phyloP scores from a whole-genome alignment of 2,113 vertebrate species.

The Oncorhynchus tshawytscha region DNA sequence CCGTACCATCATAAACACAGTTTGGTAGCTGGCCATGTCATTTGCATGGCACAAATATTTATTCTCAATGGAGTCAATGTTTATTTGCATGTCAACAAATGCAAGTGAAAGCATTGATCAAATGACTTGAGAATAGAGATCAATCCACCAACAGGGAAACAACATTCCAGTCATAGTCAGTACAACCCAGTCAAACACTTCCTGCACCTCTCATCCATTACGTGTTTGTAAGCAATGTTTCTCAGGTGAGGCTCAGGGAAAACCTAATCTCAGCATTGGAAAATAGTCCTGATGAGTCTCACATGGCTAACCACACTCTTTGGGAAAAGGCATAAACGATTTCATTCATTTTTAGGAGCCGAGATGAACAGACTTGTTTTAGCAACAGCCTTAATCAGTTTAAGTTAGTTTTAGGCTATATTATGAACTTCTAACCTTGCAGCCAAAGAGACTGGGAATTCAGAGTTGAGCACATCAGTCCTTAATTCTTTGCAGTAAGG shows the following conservation, averaged over 20 bases:
- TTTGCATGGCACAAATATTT: neutral
- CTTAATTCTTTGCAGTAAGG: too few relatives aligned
- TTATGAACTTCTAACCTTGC: too few relatives aligned
- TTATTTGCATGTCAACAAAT: neutral
- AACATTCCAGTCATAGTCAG: too few relatives aligned
- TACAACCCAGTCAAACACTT: neutral
- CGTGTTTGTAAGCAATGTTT: neutral
- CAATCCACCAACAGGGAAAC: too few relatives aligned
- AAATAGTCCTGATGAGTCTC: slow-evolving; percentile 4
- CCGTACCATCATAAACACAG: neutral
- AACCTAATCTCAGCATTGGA: neutral
- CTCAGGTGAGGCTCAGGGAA: neutral
- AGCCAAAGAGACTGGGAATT: too few relatives aligned
- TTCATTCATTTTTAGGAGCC: too few relatives aligned
- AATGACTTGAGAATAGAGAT: neutral
- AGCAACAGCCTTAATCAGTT: too few relatives aligned
- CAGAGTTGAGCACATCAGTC: too few relatives aligned
- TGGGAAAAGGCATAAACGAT: too few relatives aligned
- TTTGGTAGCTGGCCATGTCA: neutral
- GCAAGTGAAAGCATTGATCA: neutral
- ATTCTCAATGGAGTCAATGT: neutral
- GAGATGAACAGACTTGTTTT: too few relatives aligned
- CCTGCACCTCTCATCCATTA: neutral
- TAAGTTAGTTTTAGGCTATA: too few relatives aligned
- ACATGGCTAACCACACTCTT: slow-evolving; percentile 22